Base-by-base conservation (phyloP, 2,888 invertebrate species). In the Morpho helenor region DNA sequence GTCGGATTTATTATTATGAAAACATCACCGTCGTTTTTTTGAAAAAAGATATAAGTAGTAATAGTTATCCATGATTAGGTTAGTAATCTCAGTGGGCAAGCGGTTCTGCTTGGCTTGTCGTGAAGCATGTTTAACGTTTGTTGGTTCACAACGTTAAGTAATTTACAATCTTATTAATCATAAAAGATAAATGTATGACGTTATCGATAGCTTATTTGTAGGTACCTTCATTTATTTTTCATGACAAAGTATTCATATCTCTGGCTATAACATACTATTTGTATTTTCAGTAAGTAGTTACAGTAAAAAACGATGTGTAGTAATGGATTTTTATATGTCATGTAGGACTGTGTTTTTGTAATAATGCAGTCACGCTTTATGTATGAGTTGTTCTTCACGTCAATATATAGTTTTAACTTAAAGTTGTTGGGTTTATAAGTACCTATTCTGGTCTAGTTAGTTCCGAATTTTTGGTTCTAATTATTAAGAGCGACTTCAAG, bases 81-180 rank as follows among this genome's bases (percentile, higher is more conserved):
- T 55, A 53, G 52, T 59, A 59, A 60, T 57, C 42, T 42, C 49
- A 43, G 52, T 42, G 7, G 44, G 49, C 51, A 56, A 58, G 45
- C 39, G 16, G 61, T 61, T 63, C 56, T 59, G 63, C 54, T 60
- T 43, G 63, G 61, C 54, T 61, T 61, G 56, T 49, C 56, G 47
- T 52, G 49, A 46, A 54, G 54, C 50, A 45, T 16, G 48, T 47
- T 53, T 22, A 45, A 45, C 44, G 31, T 53, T 16, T 31, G 31
- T 31, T 31, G 31, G 49, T 16, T 22, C 5, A 51, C 41, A 51
- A 42, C 9, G 50, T 51, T 51, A 43, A 22, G 22, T 51, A 51
- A 51, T 23, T 5, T 8, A n/a, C 50, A 16, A 43, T 42, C 8
- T 42, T 42, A 6, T 16, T 39, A 10, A 7, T 8, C 7, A 42